These are phyloP conservation scores for Rhimphoctona megacephalus DNA, from an alignment of 2,888 invertebrate genomes.

Conservation along the genomic window DNA sequence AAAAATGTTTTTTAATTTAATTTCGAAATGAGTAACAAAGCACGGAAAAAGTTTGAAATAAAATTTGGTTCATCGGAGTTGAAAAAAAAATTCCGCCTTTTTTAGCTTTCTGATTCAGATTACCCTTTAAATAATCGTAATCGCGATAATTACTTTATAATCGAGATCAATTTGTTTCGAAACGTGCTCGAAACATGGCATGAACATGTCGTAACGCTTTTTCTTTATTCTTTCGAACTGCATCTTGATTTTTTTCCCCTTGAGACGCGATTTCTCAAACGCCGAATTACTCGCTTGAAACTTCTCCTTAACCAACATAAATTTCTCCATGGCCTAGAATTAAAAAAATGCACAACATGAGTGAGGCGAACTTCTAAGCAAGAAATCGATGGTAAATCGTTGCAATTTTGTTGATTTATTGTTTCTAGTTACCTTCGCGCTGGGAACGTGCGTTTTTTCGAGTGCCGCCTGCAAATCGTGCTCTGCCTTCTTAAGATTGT, in stretches of 20 bases:
- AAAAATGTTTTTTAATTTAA: neutral
- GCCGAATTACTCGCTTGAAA: slow-evolving; percentile 98
- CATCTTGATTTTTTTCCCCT: slow-evolving; percentile 97
- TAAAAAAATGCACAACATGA: neutral
- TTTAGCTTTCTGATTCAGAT: neutral
- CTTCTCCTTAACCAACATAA: slow-evolving; percentile 97
- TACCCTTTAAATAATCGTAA: neutral
- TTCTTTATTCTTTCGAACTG: slow-evolving; percentile 98
- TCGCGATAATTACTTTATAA: slow-evolving; percentile 91
- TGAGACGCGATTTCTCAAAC: slow-evolving; percentile 96
- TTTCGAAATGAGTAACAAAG: too few relatives aligned
- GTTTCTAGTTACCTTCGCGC: slow-evolving; percentile 90
- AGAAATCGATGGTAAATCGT: neutral
- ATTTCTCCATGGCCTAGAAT: slow-evolving; percentile 92
- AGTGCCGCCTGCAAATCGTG: slow-evolving; percentile 93
- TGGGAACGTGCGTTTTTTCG: slow-evolving; percentile 98
- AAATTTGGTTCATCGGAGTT: too few relatives aligned
- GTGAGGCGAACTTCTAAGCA: neutral
- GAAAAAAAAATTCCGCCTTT: neutral
- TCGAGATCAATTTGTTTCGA: slow-evolving; percentile 99
- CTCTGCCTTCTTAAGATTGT: slow-evolving; percentile 93
- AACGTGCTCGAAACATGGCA: slow-evolving; percentile 98
- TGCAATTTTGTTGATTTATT: neutral
- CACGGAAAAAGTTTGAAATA: too few relatives aligned
- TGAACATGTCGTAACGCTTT: slow-evolving; percentile 96